Base-by-base conservation (phyloP, 2,113 vertebrate species). In the Columba livia region DNA sequence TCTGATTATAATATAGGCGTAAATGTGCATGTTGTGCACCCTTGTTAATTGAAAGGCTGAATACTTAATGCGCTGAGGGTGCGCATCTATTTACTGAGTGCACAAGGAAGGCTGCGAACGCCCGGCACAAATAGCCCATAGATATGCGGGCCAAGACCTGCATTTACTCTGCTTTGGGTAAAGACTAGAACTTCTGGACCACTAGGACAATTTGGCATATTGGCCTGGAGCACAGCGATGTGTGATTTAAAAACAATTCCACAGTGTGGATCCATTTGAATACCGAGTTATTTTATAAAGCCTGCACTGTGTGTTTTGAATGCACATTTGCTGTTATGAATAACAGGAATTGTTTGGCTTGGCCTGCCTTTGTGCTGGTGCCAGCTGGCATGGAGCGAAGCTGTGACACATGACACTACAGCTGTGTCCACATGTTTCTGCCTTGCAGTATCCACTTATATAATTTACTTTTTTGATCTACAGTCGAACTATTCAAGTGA, bases 281-380 rank as follows among this genome's bases (percentile, higher is more conserved):
- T 94, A 95, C 97, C 95, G 90, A 96, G 96, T 94, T 98, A 96
- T 98, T 98, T 97, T 97, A 98, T 98, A 98, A 98, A 98, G 98
- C 98, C 97, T 87, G 92, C 96, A 92, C 97, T 98, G 98, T 98
- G 97, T 98, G 97, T 98, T 98, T 98, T 94, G 98, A 98, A 98
- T 98, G 98, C 98, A 97, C 96, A 97, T 98, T 98, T 98, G 98
- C 98, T 98, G 98, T 98, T 97, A 98, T 99, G 99, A 99, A 99
- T 99, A 98, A 99, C 98, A 98, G 98, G 98, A 98, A 99, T 99
- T 99, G 99, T 99, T 99, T 98, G 97, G 96, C 98, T 98, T 97
- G 97, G 97, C 97, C 97, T 97, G 96, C 93, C 98, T 98, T 98
- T 98, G 98, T 98, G 97, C 96, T 48, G 69, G 24, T 97, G 98